Conservation (phyloP, 1,140 invertebrate genomes). For the Halyomorpha halys region DNA sequence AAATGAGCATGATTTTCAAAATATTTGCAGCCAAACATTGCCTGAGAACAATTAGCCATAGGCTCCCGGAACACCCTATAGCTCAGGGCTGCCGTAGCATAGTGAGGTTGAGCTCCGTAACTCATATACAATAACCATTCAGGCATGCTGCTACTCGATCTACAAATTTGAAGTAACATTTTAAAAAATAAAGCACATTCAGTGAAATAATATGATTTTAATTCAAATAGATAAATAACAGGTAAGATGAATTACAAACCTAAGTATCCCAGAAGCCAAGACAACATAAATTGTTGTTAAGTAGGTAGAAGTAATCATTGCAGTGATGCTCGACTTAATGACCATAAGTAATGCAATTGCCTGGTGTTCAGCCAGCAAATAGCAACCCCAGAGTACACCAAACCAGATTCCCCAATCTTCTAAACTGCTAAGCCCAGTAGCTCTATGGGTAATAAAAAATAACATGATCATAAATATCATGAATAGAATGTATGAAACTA, state of each 20-base stretch:
- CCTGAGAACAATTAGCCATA: slow-evolving; percentile 18
- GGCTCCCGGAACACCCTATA: slow-evolving; percentile 47
- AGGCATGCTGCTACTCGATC: slow-evolving; percentile 49
- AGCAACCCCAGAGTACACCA: slow-evolving; percentile 62
- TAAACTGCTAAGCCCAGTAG: slow-evolving; percentile 30
- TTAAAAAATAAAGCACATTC: not conserved
- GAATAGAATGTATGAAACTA: too few relatives aligned
- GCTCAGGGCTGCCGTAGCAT: slow-evolving; percentile 59
- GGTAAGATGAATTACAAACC: slow-evolving; percentile 39
- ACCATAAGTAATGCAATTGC: slow-evolving; percentile 71
- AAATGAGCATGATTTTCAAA: slow-evolving; percentile 54
- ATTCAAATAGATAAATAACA: not conserved
- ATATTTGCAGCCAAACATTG: slow-evolving; percentile 50
- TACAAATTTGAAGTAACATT: slow-evolving; percentile 19
- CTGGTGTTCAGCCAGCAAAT: slow-evolving; percentile 72
- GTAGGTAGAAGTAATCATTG: slow-evolving; percentile 63
- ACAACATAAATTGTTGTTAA: slow-evolving; percentile 57
- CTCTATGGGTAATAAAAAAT: not conserved
- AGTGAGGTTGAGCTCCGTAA: slow-evolving; percentile 63
- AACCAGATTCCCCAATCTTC: slow-evolving; percentile 31
- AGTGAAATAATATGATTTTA: too few relatives aligned
- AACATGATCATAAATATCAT: too few relatives aligned
- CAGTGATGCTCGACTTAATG: slow-evolving; percentile 62
- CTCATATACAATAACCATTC: slow-evolving; percentile 72
- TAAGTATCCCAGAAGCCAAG: slow-evolving; percentile 66